These are phyloP conservation scores for Oligia latruncula DNA, from an alignment of 2,888 invertebrate genomes.

Conservation along the genomic window DNA sequence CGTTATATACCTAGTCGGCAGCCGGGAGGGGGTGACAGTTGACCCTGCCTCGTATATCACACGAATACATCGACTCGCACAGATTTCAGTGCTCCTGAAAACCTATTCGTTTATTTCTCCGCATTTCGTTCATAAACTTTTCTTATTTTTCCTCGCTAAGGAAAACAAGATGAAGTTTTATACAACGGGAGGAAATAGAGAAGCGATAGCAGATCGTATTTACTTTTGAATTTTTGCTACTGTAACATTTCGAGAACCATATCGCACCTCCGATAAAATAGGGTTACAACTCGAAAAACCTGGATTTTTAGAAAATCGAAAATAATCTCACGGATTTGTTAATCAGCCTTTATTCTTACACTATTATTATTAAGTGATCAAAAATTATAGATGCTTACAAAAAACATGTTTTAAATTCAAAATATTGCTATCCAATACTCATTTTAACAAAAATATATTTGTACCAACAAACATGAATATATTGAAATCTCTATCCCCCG, in stretches of 20 bases:
- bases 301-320: too few relatives aligned
- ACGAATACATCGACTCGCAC: conserved; percentile 71
- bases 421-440: neutral
- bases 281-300: too few relatives aligned
- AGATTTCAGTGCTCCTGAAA: conserved; percentile 66
- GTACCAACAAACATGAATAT: conserved; percentile 28
- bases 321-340: too few relatives aligned
- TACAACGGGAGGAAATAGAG: conserved; percentile 8
- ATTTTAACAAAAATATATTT: conserved; percentile 8
- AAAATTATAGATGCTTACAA: too few relatives aligned
- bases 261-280: too few relatives aligned
- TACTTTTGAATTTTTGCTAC: neutral
- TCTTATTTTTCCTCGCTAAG: conserved; percentile 33
- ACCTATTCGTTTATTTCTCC: conserved; percentile 65
- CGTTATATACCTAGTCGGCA: conserved; percentile 57
- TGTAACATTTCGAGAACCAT: neutral
- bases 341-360: too few relatives aligned
- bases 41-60: conserved; percentile 73
- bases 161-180: conserved; percentile 37
- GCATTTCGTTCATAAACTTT: conserved; percentile 60
- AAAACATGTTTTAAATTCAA: neutral
- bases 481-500: conserved; percentile 37
- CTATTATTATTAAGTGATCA: too few relatives aligned
- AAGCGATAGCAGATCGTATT: conserved; percentile 16
- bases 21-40: conserved; percentile 62